Evolutionary conservation across 2,113 vertebrate species (phyloP), one percentile per base, ranked within the genome.

Genomic region (Bungarus multicinctus): DNA sequence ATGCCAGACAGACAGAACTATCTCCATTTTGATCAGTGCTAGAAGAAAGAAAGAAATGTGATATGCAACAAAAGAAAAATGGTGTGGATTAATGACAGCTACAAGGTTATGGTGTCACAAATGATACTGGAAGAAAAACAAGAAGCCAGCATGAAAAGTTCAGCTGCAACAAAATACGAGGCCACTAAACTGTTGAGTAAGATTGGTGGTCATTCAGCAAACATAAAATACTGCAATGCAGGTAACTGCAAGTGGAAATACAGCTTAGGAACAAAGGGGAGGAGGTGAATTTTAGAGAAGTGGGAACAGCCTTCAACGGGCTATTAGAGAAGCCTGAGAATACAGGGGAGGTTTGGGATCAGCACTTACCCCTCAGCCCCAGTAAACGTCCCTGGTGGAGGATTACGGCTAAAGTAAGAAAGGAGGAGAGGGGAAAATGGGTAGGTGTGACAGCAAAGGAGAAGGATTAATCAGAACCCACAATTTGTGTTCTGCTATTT

Each of bases 301-400:
- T 97, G 97, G 96, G 96, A 94, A 96, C 94, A 95, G 97, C 97
- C 97, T 98, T 69, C 2, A 90, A 95, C 97, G 95, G 97, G 97
- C 97, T 97, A 95, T 95, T 92, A 97, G 97, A 97, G 97, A 97
- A 98, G 97, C 95, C 97, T 96, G 95, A 94, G 96, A 95, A 96
- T 87, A 60, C 58, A 97, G 95, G 94, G 60, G 34, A 43, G 74
- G 88, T 96, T 97, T 94, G 96, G 97, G 95, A 97, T 97, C 97
- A 96, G 97, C 97, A 98, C 98, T 98, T 98, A 98, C 98, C 98
- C 98, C 98, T 97, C 96, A 98, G 98, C 98, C 98, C 98, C 97
- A 98, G 98, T 98, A 98, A 98, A 96, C 98, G 98, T 98, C 98
- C 98, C 98, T 98, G 98, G 98, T 98, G 98, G 97, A 98, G 98